A percentile compares a stretch with the other conserved stretches of the same genome.
phyloP scores from a whole-genome alignment of 2,888 invertebrate genomes.

The Parnassius glacialis region DNA sequence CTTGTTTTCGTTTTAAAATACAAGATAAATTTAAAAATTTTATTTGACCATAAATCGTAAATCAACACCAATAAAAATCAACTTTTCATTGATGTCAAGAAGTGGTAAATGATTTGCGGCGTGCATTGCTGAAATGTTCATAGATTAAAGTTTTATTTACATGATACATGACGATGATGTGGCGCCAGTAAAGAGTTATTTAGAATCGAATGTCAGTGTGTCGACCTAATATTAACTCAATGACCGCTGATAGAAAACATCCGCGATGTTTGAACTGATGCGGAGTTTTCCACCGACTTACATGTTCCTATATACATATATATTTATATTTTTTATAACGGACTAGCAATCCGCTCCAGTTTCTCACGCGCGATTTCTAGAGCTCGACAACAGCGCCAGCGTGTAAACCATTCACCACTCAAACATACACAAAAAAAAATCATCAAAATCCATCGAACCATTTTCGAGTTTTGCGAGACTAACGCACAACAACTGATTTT shows the following conservation, averaged over 20 bases:
- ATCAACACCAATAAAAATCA: constrained; percentile 31
- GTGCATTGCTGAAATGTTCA: constrained; percentile 11
- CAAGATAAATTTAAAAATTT: constrained; percentile 5
- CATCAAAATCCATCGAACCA: too few relatives aligned
- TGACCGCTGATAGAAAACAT: constrained; percentile 15
- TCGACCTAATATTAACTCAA: constrained; percentile 26
- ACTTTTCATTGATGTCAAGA: constrained; percentile 36
- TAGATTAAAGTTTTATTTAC: constrained; percentile 28
- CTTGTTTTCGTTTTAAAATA: constrained; percentile 3
- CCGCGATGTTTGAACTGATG: constrained; percentile 2
- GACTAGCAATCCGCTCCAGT: too few relatives aligned
- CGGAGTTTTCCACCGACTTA: constrained; percentile 17
- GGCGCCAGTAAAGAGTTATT: constrained; percentile 31
- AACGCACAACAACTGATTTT: too few relatives aligned
- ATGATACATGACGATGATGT: constrained; percentile 22
- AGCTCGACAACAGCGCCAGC: too few relatives aligned
- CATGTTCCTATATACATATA: neutral
- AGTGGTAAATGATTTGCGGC: constrained; percentile 35
- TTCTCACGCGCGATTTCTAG: too few relatives aligned
- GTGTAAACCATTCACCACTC: too few relatives aligned
- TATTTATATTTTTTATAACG: too few relatives aligned
- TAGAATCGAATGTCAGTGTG: constrained; percentile 15
- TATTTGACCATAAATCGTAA: constrained; percentile 23
- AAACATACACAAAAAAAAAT: too few relatives aligned
- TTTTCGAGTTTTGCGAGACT: too few relatives aligned